A percentile compares a stretch with the other conserved stretches of the same genome.
phyloP scores from a whole-genome alignment of 2,113 vertebrate species.

The Leptocoma aspasia region DNA sequence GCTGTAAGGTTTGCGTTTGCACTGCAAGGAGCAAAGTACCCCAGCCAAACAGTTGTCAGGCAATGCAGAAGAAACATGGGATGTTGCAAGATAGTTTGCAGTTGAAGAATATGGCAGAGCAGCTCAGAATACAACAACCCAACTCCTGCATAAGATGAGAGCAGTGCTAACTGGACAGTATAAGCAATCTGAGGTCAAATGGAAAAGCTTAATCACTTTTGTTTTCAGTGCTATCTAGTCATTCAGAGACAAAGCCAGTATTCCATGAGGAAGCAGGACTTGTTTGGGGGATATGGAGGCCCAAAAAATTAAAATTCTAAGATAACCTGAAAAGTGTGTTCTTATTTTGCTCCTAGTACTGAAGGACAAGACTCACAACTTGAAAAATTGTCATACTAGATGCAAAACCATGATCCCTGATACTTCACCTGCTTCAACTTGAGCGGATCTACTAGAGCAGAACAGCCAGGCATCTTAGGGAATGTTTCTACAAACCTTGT shows the following conservation, averaged over 20 bases:
- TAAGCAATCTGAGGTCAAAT: background rate
- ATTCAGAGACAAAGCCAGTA: background rate
- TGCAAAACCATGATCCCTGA: background rate
- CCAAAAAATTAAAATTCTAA: slow-evolving; percentile 10
- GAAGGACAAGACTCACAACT: background rate
- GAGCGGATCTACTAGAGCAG: background rate
- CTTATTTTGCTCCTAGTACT: background rate
- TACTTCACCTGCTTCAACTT: background rate
- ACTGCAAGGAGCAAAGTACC: background rate
- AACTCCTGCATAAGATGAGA: background rate
- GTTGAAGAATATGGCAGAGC: background rate
- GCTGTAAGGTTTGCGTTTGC: background rate
- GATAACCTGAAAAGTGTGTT: background rate
- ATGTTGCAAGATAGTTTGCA: background rate
- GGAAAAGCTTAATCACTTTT: background rate
- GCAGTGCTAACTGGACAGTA: background rate
- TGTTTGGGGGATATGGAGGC: background rate
- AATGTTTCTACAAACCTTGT: background rate
- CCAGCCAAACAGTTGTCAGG: background rate
- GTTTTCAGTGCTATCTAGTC: background rate
- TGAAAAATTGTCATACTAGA: background rate
- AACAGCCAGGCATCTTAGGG: background rate
- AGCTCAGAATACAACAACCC: fast-evolving
- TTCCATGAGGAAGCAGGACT: background rate
- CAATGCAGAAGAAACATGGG: background rate